Evolutionary conservation across 2,797 vertebrate genomes (phyloP), one percentile per base, ranked within the genome.

Genomic region (Acanthopagrus latus): DNA sequence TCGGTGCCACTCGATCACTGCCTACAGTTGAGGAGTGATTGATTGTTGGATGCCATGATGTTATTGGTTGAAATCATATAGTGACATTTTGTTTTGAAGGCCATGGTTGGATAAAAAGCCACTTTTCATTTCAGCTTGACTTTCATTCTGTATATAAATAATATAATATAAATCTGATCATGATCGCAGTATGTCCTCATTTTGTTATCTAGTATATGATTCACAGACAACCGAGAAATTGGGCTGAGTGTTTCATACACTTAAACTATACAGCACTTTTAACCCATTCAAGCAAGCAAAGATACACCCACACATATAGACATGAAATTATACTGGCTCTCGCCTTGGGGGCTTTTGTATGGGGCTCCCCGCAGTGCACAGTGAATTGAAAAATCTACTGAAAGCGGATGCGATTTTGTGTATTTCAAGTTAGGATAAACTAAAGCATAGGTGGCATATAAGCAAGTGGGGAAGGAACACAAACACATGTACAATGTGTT

Each of bases 381-480:
- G 52, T 57, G 64, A 84, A 89, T 57, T 58, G 62, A 50, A 79
- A 65, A 56, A 71, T 71, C 71, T 23, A 81, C 73, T 77, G 78
- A 69, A 81, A 74, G 60, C 52, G 68, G 38, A 80, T 58, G 69
- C 29, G 6, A 52, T 38, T 47, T 10, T 78, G 46, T 54, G 14
- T 65, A 74, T 18, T 52, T n/a, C 41, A 57, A 54, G 27, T 81
- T 71, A 54, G n/a, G 48, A 55, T 77, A 51, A 56, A 76, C 64
- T 68, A 70, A 78, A 63, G 60, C 48, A 71, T n/a, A 55, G 46
- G 68, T 66, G 16, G 23, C 29, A 59, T 69, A 50, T 65, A 23
- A 64, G 44, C 47, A 59, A 74, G 67, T 12, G 17, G n/a, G 50
- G 76, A 2, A 29, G 62, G 74, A 68, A 68, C 29, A 71, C 66